Evolutionary conservation across 2,888 invertebrate genomes (phyloP).

Genomic region (Nesidiocoris tenuis): DNA sequence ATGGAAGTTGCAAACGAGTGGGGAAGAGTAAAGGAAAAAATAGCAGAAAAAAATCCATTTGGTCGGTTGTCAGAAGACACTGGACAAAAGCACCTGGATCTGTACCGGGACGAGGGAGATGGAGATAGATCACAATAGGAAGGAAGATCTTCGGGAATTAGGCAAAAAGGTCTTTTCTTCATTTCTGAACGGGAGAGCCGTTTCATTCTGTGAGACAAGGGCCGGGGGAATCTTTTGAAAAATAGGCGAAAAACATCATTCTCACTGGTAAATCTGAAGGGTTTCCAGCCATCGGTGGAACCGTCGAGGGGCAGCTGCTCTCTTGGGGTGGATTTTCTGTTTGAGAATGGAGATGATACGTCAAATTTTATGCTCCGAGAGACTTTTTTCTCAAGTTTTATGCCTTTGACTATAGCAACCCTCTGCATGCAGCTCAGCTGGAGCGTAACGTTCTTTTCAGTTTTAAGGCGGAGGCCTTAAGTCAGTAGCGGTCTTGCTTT

Average conservation of each 20-base stretch:
- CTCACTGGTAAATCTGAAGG: constrained; percentile 18
- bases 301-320: not conserved
- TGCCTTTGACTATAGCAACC: no score
- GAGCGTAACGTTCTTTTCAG: constrained; percentile 34
- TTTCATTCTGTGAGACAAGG: not conserved
- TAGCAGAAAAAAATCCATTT: not conserved
- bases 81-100: not conserved
- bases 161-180: not conserved
- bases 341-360: constrained; percentile 12
- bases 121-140: not conserved
- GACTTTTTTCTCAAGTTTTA: not conserved
- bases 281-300: not conserved
- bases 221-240: not conserved
- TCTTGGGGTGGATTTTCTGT: not conserved
- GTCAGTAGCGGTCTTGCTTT: not conserved
- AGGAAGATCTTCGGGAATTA: not conserved
- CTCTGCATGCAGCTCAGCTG: not conserved
- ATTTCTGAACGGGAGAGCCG: not conserved
- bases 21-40: constrained; percentile 3
- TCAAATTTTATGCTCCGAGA: constrained; percentile 10
- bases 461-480: constrained; percentile 22
- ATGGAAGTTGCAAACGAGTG: not conserved
- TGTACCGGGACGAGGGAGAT: not conserved
- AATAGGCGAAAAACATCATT: constrained; percentile 1
- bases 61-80: not conserved